phyloP scores from a whole-genome alignment of 2,888 invertebrate genomes.

The Aporophyla lueneburgensis region DNA sequence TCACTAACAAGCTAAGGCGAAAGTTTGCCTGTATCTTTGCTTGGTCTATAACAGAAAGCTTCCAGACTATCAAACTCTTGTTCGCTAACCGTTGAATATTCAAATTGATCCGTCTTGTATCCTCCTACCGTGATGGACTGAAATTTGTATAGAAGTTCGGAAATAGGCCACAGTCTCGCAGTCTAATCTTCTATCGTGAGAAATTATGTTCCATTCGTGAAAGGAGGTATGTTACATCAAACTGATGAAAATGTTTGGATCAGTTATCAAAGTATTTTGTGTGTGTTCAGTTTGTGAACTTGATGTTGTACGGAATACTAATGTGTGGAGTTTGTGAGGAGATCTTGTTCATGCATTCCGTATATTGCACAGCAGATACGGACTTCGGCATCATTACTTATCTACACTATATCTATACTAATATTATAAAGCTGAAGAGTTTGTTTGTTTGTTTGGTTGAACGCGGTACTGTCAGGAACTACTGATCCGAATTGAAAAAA shows the following conservation, averaged over 20 bases:
- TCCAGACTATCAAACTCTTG: constrained; percentile 70
- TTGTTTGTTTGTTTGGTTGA: no score
- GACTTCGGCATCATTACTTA: neutral
- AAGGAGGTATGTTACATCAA: constrained; percentile 39
- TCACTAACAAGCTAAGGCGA: constrained; percentile 65
- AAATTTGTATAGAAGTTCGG: constrained; percentile 56
- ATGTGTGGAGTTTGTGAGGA: constrained; percentile 16
- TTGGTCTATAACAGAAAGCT: constrained; percentile 68
- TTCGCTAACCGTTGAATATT: constrained; percentile 73
- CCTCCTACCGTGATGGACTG: constrained; percentile 48
- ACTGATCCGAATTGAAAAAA: no score
- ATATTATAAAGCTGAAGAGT: no score
- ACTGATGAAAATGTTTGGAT: constrained; percentile 32
- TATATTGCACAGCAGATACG: neutral
- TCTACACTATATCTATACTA: no score
- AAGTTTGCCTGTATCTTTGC: constrained; percentile 71
- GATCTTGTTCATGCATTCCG: neutral
- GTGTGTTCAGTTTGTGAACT: constrained; percentile 35
- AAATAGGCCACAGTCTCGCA: constrained; percentile 61
- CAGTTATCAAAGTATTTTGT: constrained; percentile 48
- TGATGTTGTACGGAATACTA: constrained; percentile 34
- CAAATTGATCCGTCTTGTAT: constrained; percentile 69
- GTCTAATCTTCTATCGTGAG: constrained; percentile 53
- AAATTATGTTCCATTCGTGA: constrained; percentile 55
- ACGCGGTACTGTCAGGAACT: no score